phyloP scores from a whole-genome alignment of 2,113 vertebrate species.

The Corythoichthys intestinalis region DNA sequence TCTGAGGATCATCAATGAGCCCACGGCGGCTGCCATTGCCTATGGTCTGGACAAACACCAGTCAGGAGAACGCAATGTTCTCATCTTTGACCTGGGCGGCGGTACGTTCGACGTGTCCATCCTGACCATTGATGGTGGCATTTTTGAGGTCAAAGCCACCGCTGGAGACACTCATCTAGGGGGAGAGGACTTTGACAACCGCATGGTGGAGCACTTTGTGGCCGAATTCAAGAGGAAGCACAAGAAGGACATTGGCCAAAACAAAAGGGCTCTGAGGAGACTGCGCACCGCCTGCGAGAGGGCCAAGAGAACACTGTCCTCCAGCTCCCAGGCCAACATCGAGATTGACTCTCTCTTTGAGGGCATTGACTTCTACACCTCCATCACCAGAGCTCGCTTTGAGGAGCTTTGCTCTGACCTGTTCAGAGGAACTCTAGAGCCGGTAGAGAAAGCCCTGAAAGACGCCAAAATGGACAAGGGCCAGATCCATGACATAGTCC shows the following conservation, averaged over 20 bases:
- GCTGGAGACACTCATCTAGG: neutral
- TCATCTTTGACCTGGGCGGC: neutral
- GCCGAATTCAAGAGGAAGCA: slow-evolving; percentile 6
- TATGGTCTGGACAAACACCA: neutral
- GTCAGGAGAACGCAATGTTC: neutral
- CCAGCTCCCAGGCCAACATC: slow-evolving; percentile 1
- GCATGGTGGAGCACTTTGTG: slow-evolving; percentile 3
- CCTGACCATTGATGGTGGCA: neutral
- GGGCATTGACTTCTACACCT: neutral
- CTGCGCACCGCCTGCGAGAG: neutral
- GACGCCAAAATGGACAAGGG: slow-evolving; percentile 4
- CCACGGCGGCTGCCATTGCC: neutral
- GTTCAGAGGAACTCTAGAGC: neutral
- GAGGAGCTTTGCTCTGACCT: neutral
- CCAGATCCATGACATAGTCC: neutral
- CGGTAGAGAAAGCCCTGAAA: neutral
- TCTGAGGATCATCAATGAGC: slow-evolving; percentile 1
- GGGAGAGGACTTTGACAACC: slow-evolving; percentile 2
- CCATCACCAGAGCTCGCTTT: slow-evolving; percentile 2
- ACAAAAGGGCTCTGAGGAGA: slow-evolving; percentile 2
- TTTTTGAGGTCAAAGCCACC: slow-evolving; percentile 1
- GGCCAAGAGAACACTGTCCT: neutral
- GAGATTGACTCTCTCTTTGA: slow-evolving; percentile 3
- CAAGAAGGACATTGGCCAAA: neutral
- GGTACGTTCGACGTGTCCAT: neutral